Base-by-base conservation (phyloP, 2,888 invertebrate species). In the Junonia oenone region DNA sequence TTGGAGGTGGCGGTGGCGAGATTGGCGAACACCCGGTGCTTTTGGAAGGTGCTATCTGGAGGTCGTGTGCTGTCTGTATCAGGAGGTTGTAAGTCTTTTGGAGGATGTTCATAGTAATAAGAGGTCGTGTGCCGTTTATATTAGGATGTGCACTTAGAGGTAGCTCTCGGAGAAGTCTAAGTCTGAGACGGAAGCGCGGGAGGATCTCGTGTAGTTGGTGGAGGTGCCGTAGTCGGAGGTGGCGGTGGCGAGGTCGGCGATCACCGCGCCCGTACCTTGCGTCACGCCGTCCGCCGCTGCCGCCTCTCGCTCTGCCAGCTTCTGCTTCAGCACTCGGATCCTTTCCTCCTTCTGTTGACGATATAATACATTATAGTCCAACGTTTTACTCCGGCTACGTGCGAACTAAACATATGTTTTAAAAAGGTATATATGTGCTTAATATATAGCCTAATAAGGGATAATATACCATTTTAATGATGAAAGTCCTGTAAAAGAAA, bases 271-370 rank as follows among this genome's bases (percentile, higher is more conserved):
- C 92, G 95, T 95, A 93, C 94, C 92, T 94, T 95, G 91, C 92
- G 92, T 92, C 76, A 93, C 90, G 73, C 91, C 76, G 63, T 79
- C 87, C 47, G 76, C 88, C 73, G 80, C 94, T 35, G 92, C 91
- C 29, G 93, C 91, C 68, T 96, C 96, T 49, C 94, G 93, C 78
- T 97, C 97, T 50, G 94, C 93, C 63, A 97, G 87, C 71, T 95
- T 94, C 78, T 95, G 94, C 75, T 96, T 95, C 68, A 97, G 91
- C 67, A 94, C 91, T 62, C 95, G 94, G 64, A 97, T 96, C 76
- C 96, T 95, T 75, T 97, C 97, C 87, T 97, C 97, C 91, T 97
- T 97, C 96, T 97, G 91, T n/a, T n/a, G n/a, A n/a, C n/a, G n/a
- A n/a, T n/a, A n/a, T 9, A 6, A 1, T 6, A 17, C 4, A 15